A percentile compares a stretch with the other conserved stretches of the same genome.
phyloP scores from a whole-genome alignment of 2,888 invertebrate species.

The Drosophila ustulata region DNA sequence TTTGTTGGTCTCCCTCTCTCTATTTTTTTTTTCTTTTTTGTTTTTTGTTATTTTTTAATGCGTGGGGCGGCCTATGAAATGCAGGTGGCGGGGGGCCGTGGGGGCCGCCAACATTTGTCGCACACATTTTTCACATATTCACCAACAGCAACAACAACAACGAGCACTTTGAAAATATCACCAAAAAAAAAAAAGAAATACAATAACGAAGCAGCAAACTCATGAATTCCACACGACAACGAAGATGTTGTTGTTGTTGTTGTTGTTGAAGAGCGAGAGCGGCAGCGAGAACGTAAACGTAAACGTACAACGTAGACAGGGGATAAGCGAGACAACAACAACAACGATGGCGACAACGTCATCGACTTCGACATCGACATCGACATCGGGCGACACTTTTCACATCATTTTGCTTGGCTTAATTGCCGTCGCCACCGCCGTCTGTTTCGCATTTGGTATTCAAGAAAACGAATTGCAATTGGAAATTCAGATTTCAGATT shows the following conservation, averaged over 20 bases:
- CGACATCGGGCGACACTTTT: constrained; percentile 63
- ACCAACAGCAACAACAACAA: constrained; percentile 20
- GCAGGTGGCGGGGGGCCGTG: constrained; percentile 2
- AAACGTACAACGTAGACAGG: constrained; percentile 4
- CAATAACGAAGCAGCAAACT: constrained; percentile 1
- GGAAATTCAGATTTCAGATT: background rate
- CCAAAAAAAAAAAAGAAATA: constrained; percentile 8
- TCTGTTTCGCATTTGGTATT: no score
- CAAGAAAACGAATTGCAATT: background rate
- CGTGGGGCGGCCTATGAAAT: constrained; percentile 6
- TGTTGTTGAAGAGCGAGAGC: constrained; percentile 11
- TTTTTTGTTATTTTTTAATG: constrained; percentile 32
- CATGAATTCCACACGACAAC: constrained; percentile 48
- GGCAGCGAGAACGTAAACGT: constrained; percentile 36
- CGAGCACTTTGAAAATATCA: constrained; percentile 12
- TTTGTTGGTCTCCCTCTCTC: constrained; percentile 37
- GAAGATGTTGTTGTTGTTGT: constrained; percentile 24
- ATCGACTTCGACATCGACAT: constrained; percentile 29
- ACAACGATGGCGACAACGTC: constrained; percentile 53
- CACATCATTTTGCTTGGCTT: constrained; percentile 60
- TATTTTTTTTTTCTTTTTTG: constrained; percentile 2
- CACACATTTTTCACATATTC: constrained; percentile 78
- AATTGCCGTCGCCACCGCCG: constrained; percentile 38
- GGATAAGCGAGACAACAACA: no score
- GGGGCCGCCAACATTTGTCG: constrained; percentile 64